Conservation (phyloP, 2,113 vertebrate genomes). For the Hypomesus transpacificus region DNA sequence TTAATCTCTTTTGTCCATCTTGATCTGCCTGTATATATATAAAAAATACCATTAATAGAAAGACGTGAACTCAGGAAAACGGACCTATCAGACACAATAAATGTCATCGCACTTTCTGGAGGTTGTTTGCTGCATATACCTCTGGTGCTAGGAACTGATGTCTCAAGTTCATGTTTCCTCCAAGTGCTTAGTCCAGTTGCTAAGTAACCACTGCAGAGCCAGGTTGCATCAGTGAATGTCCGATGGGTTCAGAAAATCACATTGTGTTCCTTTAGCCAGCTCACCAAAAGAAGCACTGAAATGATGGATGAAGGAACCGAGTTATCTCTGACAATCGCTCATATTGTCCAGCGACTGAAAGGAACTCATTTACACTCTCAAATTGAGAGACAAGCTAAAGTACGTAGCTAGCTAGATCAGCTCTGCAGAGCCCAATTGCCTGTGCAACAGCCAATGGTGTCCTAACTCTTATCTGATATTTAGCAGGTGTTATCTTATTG, state of each 20-base stretch:
- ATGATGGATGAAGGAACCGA: conserved; percentile 79
- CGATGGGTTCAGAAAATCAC: background rate
- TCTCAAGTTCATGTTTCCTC: conserved; percentile 44
- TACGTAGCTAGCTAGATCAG: conserved; percentile 64
- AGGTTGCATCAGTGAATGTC: conserved; percentile 29
- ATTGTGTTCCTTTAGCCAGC: background rate
- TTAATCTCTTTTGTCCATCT: no score
- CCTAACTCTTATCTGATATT: background rate
- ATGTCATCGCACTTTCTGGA: background rate
- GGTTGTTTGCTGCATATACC: no score
- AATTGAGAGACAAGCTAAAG: conserved; percentile 91
- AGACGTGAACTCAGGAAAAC: no score
- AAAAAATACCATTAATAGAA: no score
- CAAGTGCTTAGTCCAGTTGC: conserved; percentile 47
- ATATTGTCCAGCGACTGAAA: conserved; percentile 85
- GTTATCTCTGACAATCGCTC: conserved; percentile 82
- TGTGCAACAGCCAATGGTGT: conserved; percentile 1
- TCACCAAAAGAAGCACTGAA: background rate
- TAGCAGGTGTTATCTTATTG: no score
- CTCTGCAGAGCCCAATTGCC: background rate
- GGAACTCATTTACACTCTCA: conserved; percentile 85
- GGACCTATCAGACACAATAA: background rate
- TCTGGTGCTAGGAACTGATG: conserved; percentile 54
- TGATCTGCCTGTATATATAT: no score
- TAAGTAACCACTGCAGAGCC: conserved; percentile 53